Base-by-base conservation (phyloP, 1,140 invertebrate genomes). In the Chionoecetes opilio region DNA sequence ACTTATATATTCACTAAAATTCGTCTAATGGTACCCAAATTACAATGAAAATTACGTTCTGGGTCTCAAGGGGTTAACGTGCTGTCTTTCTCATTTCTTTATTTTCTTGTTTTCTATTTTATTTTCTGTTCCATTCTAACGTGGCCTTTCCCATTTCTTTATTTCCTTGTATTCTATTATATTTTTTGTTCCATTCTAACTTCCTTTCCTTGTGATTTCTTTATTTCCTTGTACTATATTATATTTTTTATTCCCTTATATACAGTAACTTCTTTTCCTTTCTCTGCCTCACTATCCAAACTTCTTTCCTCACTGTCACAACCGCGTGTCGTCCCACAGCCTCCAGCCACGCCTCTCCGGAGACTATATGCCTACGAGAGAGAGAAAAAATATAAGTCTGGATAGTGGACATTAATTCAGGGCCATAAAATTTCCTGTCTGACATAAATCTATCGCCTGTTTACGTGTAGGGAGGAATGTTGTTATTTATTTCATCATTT, bases 361-460 rank as follows among this genome's bases (percentile, higher is more conserved):
- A 75, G 21, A 75, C 63, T 5, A 75, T 75, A 75, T 75, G n/a
- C 0, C 63, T 17, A n/a, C 11, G 63, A 75, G 63, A 26, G n/a
- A 21, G 63, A 75, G n/a, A 21, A 26, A 26, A 75, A 75, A n/a
- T 6, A 63, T n/a, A n/a, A n/a, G 9, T 17, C 63, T 75, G 26
- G 11, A n/a, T n/a, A 21, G 11, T 26, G 21, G 63, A 75, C 63
- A n/a, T 3, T 6, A 53, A 53, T n/a, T n/a, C 11, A 75, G 6
- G 63, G 63, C n/a, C 63, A 75, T 75, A 75, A 75, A 75, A 75
- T 75, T 75, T 75, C 63, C 14, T n/a, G 21, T n/a, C n/a, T 75
- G 63, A 75, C 63, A 75, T 75, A 75, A 75, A 75, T 75, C 63
- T 75, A 75, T 75, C n/a, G 63, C 21, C n/a, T 75, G 21, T 75